Percentiles rank a stretch among this genome's conserved stretches.
These are phyloP conservation scores for Chaetoderma sp. DNA, from an alignment of 2,888 invertebrate genomes.

Conservation along the genomic window DNA sequence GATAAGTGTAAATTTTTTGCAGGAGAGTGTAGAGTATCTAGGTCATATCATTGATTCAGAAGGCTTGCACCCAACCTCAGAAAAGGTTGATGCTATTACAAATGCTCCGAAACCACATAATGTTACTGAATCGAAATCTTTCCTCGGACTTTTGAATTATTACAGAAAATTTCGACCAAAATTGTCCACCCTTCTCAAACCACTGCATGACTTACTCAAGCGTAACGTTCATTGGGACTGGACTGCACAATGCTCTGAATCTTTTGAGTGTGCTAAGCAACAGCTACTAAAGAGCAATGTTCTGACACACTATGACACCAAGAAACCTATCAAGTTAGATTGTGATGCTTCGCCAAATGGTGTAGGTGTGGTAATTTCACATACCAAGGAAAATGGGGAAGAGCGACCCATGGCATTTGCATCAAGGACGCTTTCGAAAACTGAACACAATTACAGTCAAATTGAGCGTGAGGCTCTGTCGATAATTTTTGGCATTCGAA, in stretches of 20 bases:
- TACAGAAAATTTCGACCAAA: slow-evolving; percentile 11
- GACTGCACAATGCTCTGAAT: slow-evolving; percentile 23
- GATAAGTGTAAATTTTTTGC: slow-evolving; percentile 44
- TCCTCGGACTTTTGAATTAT: slow-evolving; percentile 1
- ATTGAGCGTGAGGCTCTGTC: slow-evolving; percentile 33
- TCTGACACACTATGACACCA: slow-evolving; percentile 56
- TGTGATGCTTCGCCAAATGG: slow-evolving; percentile 66
- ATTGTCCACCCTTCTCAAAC: slow-evolving; percentile 3
- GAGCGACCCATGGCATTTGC: slow-evolving; percentile 66
- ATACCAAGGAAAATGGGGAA: slow-evolving; percentile 27
- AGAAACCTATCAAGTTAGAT: slow-evolving; percentile 51
- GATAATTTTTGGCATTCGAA: slow-evolving; percentile 65
- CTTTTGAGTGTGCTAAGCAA: slow-evolving; percentile 40
- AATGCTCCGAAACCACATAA: not conserved
- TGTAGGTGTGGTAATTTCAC: slow-evolving; percentile 58
- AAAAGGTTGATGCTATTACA: not conserved
- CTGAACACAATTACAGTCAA: slow-evolving; percentile 57
- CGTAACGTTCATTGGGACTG: slow-evolving; percentile 27
- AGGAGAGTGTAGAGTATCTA: slow-evolving; percentile 7
- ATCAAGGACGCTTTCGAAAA: slow-evolving; percentile 66
- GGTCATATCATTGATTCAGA: not conserved
- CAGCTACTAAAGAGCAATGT: slow-evolving; percentile 35
- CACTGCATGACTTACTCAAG: slow-evolving; percentile 19
- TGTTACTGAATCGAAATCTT: not conserved
- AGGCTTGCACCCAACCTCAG: not conserved